Evolutionary conservation across 2,113 vertebrate genomes (phyloP).

Genomic region (Eclectus roratus): DNA sequence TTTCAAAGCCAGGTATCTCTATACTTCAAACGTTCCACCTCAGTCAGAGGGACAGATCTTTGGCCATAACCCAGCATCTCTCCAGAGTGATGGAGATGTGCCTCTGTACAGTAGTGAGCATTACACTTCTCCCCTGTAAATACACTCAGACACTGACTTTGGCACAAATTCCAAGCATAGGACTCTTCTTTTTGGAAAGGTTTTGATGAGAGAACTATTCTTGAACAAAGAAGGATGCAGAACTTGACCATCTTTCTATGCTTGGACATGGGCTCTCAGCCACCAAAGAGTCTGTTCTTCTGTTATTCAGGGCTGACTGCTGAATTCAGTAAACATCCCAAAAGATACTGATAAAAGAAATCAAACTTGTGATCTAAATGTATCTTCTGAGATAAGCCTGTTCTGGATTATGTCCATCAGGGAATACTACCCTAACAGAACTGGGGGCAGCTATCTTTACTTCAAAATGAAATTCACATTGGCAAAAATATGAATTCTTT

Average conservation of each 20-base stretch:
- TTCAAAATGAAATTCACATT: background rate
- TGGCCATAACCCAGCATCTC: background rate
- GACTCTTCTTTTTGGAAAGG: background rate
- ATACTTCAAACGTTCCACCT: background rate
- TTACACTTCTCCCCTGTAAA: background rate
- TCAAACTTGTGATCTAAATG: background rate
- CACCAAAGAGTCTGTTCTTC: background rate
- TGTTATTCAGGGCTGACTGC: background rate
- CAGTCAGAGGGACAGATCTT: background rate
- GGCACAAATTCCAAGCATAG: background rate
- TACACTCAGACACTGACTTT: background rate
- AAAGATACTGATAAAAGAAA: background rate
- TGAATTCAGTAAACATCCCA: background rate
- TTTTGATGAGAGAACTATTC: background rate
- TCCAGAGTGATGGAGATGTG: background rate
- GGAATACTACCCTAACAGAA: background rate
- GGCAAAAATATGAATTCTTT: background rate
- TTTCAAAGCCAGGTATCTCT: background rate
- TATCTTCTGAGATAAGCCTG: background rate
- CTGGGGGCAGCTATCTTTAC: background rate
- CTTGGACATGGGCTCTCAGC: background rate
- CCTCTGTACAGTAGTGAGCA: background rate
- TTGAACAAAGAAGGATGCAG: background rate
- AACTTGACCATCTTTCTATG: background rate
- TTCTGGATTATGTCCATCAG: background rate